Conservation (phyloP, 2,888 invertebrate species). For the Nomada hirtipes region DNA sequence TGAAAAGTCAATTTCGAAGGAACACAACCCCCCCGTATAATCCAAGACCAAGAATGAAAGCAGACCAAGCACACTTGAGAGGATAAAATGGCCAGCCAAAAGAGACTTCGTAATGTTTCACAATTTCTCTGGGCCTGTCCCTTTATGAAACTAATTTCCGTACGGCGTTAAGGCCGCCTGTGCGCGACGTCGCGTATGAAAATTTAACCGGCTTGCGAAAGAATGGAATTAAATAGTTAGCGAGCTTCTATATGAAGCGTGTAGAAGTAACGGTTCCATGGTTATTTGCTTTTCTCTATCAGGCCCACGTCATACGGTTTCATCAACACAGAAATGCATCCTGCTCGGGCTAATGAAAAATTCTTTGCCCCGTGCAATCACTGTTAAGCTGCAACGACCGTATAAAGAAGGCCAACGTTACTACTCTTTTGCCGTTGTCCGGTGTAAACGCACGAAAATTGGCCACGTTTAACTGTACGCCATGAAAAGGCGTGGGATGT, state of each 20-base stretch:
- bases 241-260: conserved; percentile 42
- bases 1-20: conserved; percentile 28
- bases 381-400: conserved; percentile 13
- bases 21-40: background rate
- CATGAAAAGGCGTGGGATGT: background rate
- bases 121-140: conserved; percentile 49
- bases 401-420: conserved; percentile 4
- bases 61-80: background rate
- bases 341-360: conserved; percentile 50
- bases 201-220: conserved; percentile 53
- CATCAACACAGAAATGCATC: background rate
- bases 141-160: conserved; percentile 56
- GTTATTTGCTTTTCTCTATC: conserved; percentile 36
- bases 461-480: conserved; percentile 9
- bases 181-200: conserved; percentile 53
- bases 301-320: background rate
- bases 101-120: conserved; percentile 61
- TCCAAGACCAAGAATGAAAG: background rate
- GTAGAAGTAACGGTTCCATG: conserved; percentile 23
- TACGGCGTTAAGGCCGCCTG: background rate
- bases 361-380: conserved; percentile 43
- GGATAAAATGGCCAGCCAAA: conserved; percentile 21
- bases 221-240: conserved; percentile 62
- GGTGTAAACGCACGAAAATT: conserved; percentile 13
- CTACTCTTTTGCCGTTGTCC: background rate